Evolutionary conservation across 1,140 invertebrate species (phyloP), one percentile per base, ranked within the genome.

Genomic region (Drosophila carrolli): DNA sequence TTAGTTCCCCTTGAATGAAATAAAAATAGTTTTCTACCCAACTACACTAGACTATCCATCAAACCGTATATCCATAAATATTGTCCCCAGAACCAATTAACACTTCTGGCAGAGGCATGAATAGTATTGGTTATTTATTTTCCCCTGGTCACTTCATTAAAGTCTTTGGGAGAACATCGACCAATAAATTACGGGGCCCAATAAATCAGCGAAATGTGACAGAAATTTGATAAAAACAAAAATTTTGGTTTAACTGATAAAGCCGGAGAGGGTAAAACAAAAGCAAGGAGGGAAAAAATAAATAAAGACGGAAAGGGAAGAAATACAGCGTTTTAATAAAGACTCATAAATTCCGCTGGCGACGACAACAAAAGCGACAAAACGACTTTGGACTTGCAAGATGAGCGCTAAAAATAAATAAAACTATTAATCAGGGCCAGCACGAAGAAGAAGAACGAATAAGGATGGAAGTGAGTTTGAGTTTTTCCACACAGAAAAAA

Each of bases 331-430:
- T 88, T 88, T 88, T 88, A 88, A 88, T 88, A 89, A 88, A 88
- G 85, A 78, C 68, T 84, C 84, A 75, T 88, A 88, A 88, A 88
- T 88, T 83, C 61, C 46, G 57, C 41, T 63, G 74, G 66, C 63
- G 76, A 85, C 81, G 78, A 78, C 67, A 77, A 81, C 66, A 78
- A 83, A 71, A 75, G 65, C 66, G 63, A 77, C 72, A 84, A 81
- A 88, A 72, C 67, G 58, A 68, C 74, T 67, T 71, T 78, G 70
- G 60, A 84, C 82, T 76, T 79, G 82, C 58, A 88, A 88, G 83
- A 89, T 89, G 83, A 88, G 84, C 83, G 79, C 84, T 89, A 89
- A 88, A 88, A 88, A 88, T 88, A 88, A 88, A 88, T 88, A 88
- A 88, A 88, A 88, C 84, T 88, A 88, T 88, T 88, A 88, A 88